These are phyloP conservation scores for Protaetia brevitarsis DNA, from an alignment of 1,140 invertebrate species.

Conservation along the genomic window DNA sequence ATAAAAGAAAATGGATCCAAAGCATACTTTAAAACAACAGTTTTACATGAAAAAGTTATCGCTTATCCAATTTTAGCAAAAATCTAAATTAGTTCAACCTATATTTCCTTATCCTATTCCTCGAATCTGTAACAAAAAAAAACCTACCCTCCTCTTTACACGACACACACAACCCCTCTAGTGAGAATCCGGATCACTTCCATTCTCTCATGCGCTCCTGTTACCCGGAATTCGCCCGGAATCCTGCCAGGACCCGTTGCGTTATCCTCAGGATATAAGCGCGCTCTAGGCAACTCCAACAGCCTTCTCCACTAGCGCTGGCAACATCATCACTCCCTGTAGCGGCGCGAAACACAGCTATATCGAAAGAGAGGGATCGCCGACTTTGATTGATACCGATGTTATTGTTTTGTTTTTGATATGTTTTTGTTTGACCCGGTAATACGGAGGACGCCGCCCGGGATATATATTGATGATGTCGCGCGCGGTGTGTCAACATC, in stretches of 20 bases:
- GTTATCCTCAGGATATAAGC: not conserved
- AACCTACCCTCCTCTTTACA: too few species aligned
- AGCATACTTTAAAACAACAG: too few species aligned
- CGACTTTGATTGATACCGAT: not conserved
- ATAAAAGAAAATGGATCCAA: too few species aligned
- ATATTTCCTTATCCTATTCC: too few species aligned
- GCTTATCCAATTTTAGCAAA: too few species aligned
- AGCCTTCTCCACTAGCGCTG: too few species aligned
- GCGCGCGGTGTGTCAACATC: conserved; percentile 16
- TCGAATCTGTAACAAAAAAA: too few species aligned
- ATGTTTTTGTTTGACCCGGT: conserved; percentile 17
- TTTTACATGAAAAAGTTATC: too few species aligned
- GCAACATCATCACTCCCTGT: too few species aligned
- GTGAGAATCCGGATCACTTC: not conserved
- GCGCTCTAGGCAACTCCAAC: too few species aligned
- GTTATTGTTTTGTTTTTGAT: conserved; percentile 15
- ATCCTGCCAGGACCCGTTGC: not conserved
- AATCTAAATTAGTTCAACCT: too few species aligned
- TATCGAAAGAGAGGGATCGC: too few species aligned
- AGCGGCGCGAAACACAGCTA: not conserved
- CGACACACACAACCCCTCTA: not conserved
- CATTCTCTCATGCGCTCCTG: not conserved
- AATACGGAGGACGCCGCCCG: not conserved
- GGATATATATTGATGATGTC: conserved; percentile 16
- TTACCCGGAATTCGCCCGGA: not conserved